phyloP scores from a whole-genome alignment of 2,888 invertebrate genomes.

The Miltochrista miniata region DNA sequence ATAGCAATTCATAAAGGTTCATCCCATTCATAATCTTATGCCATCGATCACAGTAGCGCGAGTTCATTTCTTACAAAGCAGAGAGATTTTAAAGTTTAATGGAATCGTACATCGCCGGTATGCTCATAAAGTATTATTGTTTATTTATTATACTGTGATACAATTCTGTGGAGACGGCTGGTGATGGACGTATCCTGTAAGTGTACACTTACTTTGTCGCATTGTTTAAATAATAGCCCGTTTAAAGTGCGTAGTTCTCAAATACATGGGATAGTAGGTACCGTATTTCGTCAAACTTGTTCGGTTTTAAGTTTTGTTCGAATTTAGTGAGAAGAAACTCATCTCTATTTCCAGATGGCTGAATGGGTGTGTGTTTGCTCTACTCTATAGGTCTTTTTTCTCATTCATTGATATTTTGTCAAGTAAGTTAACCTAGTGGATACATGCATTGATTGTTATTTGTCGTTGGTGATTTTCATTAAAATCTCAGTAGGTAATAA shows the following conservation, averaged over 20 bases:
- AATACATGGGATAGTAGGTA: too few relatives aligned
- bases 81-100: constrained; percentile 57
- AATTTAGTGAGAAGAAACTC: too few relatives aligned
- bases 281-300: background rate
- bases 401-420: too few relatives aligned
- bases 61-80: constrained; percentile 39
- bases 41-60: constrained; percentile 46
- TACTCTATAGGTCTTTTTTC: too few relatives aligned
- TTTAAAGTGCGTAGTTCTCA: too few relatives aligned
- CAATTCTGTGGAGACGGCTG: constrained; percentile 40
- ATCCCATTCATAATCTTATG: constrained; percentile 49
- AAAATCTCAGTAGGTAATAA: too few relatives aligned
- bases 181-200: constrained; percentile 59
- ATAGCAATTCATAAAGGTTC: background rate
- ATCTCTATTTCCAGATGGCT: too few relatives aligned
- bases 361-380: too few relatives aligned
- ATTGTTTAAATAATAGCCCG: constrained; percentile 35
- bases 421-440: too few relatives aligned
- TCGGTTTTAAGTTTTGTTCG: too few relatives aligned
- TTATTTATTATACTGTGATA: constrained; percentile 53
- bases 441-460: too few relatives aligned
- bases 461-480: too few relatives aligned
- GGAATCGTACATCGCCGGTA: constrained; percentile 22
- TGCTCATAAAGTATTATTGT: constrained; percentile 52
- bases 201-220: constrained; percentile 29